These are phyloP conservation scores for Oreotragus oreotragus DNA, from an alignment of 2,113 vertebrate species.

Conservation along the genomic window DNA sequence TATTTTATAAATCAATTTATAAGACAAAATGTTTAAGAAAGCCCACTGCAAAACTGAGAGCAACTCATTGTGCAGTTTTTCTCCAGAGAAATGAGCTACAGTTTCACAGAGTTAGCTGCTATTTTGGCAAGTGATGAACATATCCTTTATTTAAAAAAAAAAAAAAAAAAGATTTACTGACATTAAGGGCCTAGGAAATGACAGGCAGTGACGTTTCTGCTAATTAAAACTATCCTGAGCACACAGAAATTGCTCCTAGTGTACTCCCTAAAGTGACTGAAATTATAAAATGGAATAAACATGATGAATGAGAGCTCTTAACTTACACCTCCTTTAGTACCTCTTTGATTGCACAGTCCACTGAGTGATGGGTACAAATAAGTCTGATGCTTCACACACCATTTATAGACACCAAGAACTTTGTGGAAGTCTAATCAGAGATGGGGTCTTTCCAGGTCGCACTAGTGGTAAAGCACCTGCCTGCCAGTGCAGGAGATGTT, in stretches of 20 bases:
- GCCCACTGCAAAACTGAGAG: neutral
- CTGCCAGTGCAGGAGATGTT: neutral
- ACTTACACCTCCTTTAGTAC: neutral
- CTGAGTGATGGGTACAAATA: neutral
- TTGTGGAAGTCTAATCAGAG: neutral
- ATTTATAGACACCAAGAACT: neutral
- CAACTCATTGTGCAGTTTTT: neutral
- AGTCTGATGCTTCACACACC: neutral
- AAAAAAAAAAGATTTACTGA: neutral
- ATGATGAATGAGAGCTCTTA: neutral
- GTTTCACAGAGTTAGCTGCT: neutral
- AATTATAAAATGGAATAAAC: constrained; percentile 21
- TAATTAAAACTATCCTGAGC: constrained; percentile 49
- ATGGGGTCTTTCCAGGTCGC: neutral
- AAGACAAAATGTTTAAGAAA: neutral
- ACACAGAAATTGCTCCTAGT: constrained; percentile 33
- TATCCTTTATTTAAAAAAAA: neutral
- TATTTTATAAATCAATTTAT: constrained; percentile 24
- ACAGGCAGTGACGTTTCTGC: neutral
- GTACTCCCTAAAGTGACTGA: constrained; percentile 39
- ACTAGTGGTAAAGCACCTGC: neutral
- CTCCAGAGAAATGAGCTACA: neutral
- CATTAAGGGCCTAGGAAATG: constrained; percentile 7
- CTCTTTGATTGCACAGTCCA: neutral
- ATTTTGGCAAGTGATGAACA: constrained; percentile 32